A percentile compares a stretch with the other conserved stretches of the same genome.
phyloP scores from a whole-genome alignment of 23 tunicate species.

The Diplosoma virens region DNA sequence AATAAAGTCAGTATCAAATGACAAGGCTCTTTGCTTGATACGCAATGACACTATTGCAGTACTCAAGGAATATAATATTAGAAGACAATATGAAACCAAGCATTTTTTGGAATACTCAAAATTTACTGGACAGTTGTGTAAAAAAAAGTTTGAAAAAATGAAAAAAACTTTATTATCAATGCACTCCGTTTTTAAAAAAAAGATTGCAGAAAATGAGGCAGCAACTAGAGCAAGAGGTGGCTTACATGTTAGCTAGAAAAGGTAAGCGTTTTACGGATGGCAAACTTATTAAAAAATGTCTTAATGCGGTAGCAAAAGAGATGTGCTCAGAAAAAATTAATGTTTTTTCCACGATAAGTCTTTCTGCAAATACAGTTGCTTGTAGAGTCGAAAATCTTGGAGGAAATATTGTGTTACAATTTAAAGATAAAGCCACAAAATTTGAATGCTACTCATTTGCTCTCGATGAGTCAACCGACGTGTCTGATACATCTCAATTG shows the following conservation, averaged over 20 bases:
- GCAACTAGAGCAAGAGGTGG: neutral
- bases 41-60: neutral
- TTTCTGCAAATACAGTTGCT: neutral
- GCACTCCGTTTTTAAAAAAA: neutral
- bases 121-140: neutral
- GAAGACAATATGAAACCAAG: neutral
- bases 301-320: neutral
- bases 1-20: neutral
- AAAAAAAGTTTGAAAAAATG: neutral
- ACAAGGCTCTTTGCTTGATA: neutral
- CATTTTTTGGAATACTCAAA: neutral
- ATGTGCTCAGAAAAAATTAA: neutral
- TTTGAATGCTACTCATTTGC: neutral
- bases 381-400: neutral
- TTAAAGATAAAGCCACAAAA: neutral
- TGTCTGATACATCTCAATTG: neutral
- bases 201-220: neutral
- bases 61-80: neutral
- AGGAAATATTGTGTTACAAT: too few relatives aligned
- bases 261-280: neutral
- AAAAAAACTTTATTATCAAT: neutral
- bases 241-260: neutral
- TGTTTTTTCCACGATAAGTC: neutral
- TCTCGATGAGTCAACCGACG: neutral
- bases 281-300: neutral